These are phyloP conservation scores for Amblyjoppa fuscipennis DNA, from an alignment of 2,888 invertebrate genomes.

Conservation along the genomic window DNA sequence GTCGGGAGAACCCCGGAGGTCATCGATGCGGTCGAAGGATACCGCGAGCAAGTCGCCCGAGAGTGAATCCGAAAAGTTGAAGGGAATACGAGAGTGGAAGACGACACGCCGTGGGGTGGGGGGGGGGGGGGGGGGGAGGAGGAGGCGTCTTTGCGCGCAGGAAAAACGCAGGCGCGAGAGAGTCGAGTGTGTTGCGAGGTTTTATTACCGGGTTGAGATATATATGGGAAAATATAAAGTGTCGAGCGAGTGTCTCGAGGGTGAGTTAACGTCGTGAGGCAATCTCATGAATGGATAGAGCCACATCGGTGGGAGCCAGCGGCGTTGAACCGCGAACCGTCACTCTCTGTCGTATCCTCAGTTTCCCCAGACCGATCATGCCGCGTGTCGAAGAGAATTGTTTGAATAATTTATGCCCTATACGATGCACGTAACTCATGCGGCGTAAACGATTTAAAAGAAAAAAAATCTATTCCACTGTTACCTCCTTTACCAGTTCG, in stretches of 20 bases:
- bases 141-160: not conserved
- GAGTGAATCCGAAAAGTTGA: constrained; percentile 52
- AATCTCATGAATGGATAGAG: constrained; percentile 68
- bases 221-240: constrained; percentile 63
- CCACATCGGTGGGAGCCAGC: constrained; percentile 32
- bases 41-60: constrained; percentile 1
- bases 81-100: constrained; percentile 46
- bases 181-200: constrained; percentile 59
- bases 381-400: constrained; percentile 64
- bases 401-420: constrained; percentile 66
- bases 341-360: constrained; percentile 64
- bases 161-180: constrained; percentile 58
- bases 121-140: not conserved
- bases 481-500: not conserved
- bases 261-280: constrained; percentile 66
- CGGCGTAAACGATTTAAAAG: constrained; percentile 34
- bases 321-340: constrained; percentile 66
- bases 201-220: constrained; percentile 59
- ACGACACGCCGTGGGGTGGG: constrained; percentile 28
- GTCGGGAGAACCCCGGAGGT: constrained; percentile 25
- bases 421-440: constrained; percentile 27
- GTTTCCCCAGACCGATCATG: constrained; percentile 34
- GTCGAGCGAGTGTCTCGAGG: constrained; percentile 52
- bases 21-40: constrained; percentile 27
- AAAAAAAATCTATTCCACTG: constrained; percentile 49